Evolutionary conservation across 2,113 vertebrate genomes (phyloP).

Genomic region (Sitta europaea): DNA sequence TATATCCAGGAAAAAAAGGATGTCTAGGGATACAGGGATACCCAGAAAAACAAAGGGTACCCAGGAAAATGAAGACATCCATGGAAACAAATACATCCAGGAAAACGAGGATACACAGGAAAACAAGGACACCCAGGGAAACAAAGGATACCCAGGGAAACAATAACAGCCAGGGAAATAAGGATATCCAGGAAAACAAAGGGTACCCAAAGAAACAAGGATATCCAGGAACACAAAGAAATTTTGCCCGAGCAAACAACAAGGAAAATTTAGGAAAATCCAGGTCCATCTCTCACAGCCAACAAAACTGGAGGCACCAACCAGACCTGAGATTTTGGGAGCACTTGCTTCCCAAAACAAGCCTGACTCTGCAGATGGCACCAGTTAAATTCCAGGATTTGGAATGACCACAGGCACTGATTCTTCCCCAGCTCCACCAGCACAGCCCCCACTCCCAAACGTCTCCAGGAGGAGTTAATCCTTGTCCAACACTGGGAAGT

Average conservation of each 20-base stretch:
- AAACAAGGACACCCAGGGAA: background rate
- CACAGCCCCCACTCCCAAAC: background rate
- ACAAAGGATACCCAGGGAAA: background rate
- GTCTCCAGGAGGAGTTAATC: background rate
- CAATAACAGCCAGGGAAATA: background rate
- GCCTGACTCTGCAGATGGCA: background rate
- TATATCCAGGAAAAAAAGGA: background rate
- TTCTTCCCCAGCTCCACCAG: background rate
- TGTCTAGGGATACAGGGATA: background rate
- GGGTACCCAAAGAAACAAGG: background rate
- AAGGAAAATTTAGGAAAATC: background rate
- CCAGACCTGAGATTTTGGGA: fast-evolving
- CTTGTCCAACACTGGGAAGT: background rate
- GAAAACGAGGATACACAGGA: background rate
- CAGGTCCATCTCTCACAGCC: background rate
- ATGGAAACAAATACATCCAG: background rate
- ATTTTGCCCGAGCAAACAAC: background rate
- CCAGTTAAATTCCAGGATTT: background rate
- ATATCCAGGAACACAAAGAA: background rate
- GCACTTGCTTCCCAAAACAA: fast-evolving
- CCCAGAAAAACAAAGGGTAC: background rate
- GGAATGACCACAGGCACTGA: background rate
- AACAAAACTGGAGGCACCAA: fast-evolving
- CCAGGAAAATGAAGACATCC: background rate
- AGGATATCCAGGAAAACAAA: background rate